Conservation (phyloP, 1,140 invertebrate genomes). For the Lepidurus packardi region DNA sequence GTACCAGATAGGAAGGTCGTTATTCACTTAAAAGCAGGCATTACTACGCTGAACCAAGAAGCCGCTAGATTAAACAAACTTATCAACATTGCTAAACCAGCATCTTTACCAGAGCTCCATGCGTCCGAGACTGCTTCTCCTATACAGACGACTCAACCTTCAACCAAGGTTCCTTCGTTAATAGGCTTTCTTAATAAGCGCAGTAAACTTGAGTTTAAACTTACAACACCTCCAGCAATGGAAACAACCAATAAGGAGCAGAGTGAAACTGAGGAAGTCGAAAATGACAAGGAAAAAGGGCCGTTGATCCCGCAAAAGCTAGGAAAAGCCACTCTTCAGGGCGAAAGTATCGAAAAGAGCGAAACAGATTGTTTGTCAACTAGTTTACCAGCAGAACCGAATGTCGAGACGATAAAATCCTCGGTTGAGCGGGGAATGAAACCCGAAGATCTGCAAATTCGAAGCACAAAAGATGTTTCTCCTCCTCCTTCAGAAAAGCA, state of each 20-base stretch:
- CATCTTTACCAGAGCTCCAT: conserved; percentile 51
- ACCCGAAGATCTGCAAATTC: not conserved
- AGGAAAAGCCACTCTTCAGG: not conserved
- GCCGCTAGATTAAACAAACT: conserved; percentile 61
- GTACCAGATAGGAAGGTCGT: conserved; percentile 49
- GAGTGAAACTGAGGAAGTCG: conserved; percentile 6
- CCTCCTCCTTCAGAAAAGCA: not conserved
- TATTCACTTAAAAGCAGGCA: conserved; percentile 47
- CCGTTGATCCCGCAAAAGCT: not conserved
- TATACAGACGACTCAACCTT: not conserved
- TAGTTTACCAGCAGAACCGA: no score
- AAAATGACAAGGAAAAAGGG: not conserved
- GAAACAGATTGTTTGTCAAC: no score
- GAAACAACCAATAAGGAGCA: conserved; percentile 36
- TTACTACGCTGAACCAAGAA: conserved; percentile 47
- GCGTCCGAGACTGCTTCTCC: not conserved
- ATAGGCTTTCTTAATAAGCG: not conserved
- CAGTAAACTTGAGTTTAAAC: conserved; percentile 10
- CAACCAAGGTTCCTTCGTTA: not conserved
- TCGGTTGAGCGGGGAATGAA: not conserved
- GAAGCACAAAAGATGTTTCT: not conserved
- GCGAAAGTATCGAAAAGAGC: no score
- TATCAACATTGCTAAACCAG: conserved; percentile 71
- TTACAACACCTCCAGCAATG: conserved; percentile 28
- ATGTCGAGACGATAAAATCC: no score